Evolutionary conservation across 2,888 invertebrate genomes (phyloP).

Genomic region (Callyntrura guangdongensis): DNA sequence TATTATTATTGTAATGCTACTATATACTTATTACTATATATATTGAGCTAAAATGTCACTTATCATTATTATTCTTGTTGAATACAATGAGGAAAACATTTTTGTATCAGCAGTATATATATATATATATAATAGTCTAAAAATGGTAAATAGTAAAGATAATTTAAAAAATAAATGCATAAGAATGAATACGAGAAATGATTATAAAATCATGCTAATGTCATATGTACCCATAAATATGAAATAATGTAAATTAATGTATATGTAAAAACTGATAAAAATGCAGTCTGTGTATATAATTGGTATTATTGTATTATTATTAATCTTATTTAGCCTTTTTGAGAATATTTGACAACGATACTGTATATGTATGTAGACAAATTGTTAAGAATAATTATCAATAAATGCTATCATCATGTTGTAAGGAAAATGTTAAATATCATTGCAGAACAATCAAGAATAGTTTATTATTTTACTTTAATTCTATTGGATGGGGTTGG

Average conservation of each 20-base stretch:
- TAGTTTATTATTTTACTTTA: neutral
- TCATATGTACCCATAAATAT: slow-evolving; percentile 54
- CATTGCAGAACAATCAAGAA: neutral
- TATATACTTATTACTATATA: slow-evolving; percentile 12
- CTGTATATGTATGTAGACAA: slow-evolving; percentile 60
- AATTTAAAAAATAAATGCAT: slow-evolving; percentile 39
- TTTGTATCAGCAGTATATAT: slow-evolving; percentile 50
- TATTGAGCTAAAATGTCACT: slow-evolving; percentile 16
- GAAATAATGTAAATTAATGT: slow-evolving; percentile 42
- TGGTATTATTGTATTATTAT: slow-evolving; percentile 58
- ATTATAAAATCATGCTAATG: slow-evolving; percentile 21
- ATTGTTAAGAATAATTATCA: slow-evolving; percentile 59
- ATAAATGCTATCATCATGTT: slow-evolving; percentile 66
- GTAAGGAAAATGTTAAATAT: slow-evolving; percentile 39
- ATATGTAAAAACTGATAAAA: slow-evolving; percentile 54
- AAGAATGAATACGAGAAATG: neutral
- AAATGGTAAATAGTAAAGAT: slow-evolving; percentile 8
- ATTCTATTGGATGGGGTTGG: neutral
- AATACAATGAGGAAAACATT: slow-evolving; percentile 39
- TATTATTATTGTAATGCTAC: neutral
- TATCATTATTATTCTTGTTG: slow-evolving; percentile 46
- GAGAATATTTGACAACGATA: slow-evolving; percentile 69
- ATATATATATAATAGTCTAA: slow-evolving; percentile 35
- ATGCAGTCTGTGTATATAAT: slow-evolving; percentile 70
- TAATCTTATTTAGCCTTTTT: slow-evolving; percentile 69